Percentiles rank a stretch among this genome's conserved stretches.
Evolutionary conservation across 1,140 invertebrate genomes (phyloP).

Genomic region (Parasteatoda tepidariorum): DNA sequence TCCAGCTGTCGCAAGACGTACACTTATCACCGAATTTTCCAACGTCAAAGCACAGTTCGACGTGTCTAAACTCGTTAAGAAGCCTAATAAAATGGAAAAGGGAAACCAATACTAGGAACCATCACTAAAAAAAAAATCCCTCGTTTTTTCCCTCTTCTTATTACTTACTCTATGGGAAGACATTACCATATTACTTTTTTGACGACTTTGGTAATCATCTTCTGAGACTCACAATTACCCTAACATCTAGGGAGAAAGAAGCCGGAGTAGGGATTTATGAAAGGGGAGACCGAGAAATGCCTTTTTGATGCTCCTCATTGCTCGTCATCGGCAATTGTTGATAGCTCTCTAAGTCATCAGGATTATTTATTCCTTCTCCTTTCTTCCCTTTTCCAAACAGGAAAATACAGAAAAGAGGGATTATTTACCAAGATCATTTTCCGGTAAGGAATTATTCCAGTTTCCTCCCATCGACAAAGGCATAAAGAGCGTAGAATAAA

Average conservation of each 20-base stretch:
- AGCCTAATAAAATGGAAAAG: not conserved
- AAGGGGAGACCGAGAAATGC: not conserved
- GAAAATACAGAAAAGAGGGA: not conserved
- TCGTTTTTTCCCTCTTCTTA: not conserved
- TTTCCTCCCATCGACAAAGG: not conserved
- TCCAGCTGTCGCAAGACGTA: too few species aligned
- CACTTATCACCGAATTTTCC: not conserved
- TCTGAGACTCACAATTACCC: not conserved
- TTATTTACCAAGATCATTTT: not conserved
- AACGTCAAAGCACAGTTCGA: not conserved
- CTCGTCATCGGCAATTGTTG: not conserved
- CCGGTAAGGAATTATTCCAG: not conserved
- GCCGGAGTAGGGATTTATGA: not conserved
- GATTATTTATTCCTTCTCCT: constrained; percentile 3
- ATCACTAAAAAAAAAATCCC: not conserved
- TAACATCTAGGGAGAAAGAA: not conserved
- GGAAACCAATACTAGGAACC: not conserved
- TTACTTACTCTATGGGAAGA: not conserved
- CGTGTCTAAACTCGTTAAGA: not conserved
- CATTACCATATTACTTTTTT: not conserved
- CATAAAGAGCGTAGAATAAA: not conserved
- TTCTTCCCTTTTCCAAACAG: not conserved
- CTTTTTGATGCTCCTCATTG: constrained; percentile 9
- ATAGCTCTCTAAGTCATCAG: not conserved
- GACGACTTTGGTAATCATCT: not conserved